A percentile compares a stretch with the other conserved stretches of the same genome.
Evolutionary conservation across 2,888 invertebrate genomes (phyloP).

Genomic region (Dolichopus griseipennis): DNA sequence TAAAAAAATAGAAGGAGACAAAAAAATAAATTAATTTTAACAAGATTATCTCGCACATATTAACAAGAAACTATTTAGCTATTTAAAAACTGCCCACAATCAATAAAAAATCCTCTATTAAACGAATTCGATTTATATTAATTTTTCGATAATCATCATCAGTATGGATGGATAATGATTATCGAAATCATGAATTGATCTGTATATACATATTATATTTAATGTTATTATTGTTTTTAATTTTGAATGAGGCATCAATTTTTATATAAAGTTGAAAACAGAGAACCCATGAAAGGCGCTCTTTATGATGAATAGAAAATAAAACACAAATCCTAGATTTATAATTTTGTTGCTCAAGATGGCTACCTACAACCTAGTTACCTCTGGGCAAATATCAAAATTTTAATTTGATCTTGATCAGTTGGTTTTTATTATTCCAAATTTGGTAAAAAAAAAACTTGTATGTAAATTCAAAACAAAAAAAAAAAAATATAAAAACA

Average conservation of each 20-base stretch:
- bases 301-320: too few species aligned
- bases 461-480: not conserved
- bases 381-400: not conserved
- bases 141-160: slow-evolving; percentile 2
- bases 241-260: not conserved
- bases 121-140: not conserved
- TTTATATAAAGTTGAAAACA: not conserved
- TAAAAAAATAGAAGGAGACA: not conserved
- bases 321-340: too few species aligned
- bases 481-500: not conserved
- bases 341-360: not conserved
- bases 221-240: not conserved
- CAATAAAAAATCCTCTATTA: not conserved
- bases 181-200: too few species aligned
- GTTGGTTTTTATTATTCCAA: not conserved
- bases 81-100: slow-evolving; percentile 5
- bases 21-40: not conserved
- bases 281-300: not conserved
- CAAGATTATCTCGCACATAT: slow-evolving; percentile 4
- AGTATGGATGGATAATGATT: not conserved
- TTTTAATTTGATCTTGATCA: slow-evolving; percentile 1
- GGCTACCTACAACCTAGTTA: too few species aligned
- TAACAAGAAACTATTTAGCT: slow-evolving; percentile 6
- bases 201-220: too few species aligned
- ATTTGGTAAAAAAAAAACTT: not conserved